Percentiles rank a stretch among this genome's conserved stretches.
Conservation (phyloP, 92 coral and sea anemone genomes). For the Heteractis magnifica region DNA sequence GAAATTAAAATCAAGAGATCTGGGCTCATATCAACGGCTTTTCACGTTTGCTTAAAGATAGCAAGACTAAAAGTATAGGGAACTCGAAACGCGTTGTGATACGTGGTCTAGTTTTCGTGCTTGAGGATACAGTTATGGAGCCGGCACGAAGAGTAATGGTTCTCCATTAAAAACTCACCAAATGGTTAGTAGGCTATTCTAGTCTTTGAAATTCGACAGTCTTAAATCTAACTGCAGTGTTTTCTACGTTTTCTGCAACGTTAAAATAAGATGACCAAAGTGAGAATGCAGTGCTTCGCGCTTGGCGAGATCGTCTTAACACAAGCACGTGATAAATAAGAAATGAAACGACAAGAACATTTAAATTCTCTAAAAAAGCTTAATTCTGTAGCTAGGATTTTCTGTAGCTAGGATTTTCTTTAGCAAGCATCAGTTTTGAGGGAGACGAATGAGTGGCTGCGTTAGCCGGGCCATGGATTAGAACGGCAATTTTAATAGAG, state of each 20-base stretch:
- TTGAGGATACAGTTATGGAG: background rate
- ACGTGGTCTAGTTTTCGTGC: background rate
- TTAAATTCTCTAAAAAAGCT: too few relatives aligned
- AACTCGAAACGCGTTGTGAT: background rate
- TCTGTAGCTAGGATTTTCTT: background rate
- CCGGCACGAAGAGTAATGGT: background rate
- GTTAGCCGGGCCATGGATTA: background rate
- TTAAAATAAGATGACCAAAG: background rate
- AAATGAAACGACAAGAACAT: background rate
- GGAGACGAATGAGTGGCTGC: background rate
- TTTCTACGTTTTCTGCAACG: background rate
- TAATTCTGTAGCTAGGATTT: background rate
- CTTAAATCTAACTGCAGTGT: background rate
- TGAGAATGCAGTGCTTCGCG: background rate
- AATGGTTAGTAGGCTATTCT: background rate
- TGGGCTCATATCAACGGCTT: conserved; percentile 9
- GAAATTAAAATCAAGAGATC: background rate
- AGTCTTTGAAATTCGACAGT: background rate
- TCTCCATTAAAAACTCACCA: background rate
- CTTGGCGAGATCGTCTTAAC: background rate
- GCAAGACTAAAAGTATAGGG: background rate
- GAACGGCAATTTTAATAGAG: background rate
- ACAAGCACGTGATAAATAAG: background rate
- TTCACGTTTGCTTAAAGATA: background rate
- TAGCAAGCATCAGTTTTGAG: background rate